Conservation (phyloP, 2,797 vertebrate species). For the Onychomys torridus region DNA sequence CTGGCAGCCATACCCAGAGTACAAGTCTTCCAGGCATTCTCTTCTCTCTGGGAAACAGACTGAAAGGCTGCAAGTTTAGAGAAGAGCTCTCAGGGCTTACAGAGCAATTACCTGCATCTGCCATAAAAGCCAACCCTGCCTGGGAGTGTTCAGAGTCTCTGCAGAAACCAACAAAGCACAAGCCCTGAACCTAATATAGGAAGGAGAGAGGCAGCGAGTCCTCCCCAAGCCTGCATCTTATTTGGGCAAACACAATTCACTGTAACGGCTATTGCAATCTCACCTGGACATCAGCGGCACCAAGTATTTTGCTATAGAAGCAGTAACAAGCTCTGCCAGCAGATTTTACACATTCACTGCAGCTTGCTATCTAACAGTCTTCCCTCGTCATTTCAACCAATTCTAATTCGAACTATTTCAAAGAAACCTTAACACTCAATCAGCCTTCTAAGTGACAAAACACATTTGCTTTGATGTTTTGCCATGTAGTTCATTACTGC, state of each 20-base stretch:
- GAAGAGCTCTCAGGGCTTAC: slow-evolving; percentile 51
- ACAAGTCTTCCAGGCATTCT: slow-evolving; percentile 48
- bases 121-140: slow-evolving; percentile 48
- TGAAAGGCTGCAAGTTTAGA: slow-evolving; percentile 55
- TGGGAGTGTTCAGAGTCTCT: slow-evolving; percentile 34
- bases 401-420: slow-evolving; percentile 61
- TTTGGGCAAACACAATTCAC: slow-evolving; percentile 21
- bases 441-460: slow-evolving; percentile 71
- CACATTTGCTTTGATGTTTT: slow-evolving; percentile 73
- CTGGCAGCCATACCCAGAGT: background rate
- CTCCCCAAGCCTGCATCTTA: slow-evolving; percentile 1
- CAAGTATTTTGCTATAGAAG: slow-evolving; percentile 53
- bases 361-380: background rate
- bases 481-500: slow-evolving; percentile 64
- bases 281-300: background rate
- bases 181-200: slow-evolving; percentile 5
- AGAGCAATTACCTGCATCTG: slow-evolving; percentile 52
- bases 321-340: slow-evolving; percentile 51
- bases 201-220: slow-evolving; percentile 28
- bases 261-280: slow-evolving; percentile 44
- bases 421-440: slow-evolving; percentile 63
- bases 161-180: slow-evolving; percentile 9
- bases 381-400: slow-evolving; percentile 56
- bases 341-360: slow-evolving; percentile 20
- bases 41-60: slow-evolving; percentile 67